A percentile compares a stretch with the other conserved stretches of the same genome.
These are phyloP conservation scores for Drosophila trapezifrons DNA, from an alignment of 1,140 invertebrate genomes.

Conservation along the genomic window DNA sequence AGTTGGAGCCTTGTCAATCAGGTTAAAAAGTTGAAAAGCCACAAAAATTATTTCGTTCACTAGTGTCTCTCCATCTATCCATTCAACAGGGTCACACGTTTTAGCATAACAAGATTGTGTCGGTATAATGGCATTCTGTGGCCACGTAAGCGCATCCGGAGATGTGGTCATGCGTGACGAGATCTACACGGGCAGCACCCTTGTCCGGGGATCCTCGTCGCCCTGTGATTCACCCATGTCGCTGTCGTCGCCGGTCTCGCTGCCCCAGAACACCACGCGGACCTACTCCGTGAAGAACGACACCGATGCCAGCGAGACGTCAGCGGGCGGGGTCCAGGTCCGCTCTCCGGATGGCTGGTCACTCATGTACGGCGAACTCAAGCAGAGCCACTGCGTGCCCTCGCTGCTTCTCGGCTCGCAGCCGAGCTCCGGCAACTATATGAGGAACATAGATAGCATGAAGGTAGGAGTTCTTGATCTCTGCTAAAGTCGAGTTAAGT, in stretches of 20 bases:
- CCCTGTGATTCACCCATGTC: constrained; percentile 1
- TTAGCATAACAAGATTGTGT: not conserved
- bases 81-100: constrained; percentile 14
- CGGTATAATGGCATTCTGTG: constrained; percentile 49
- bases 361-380: constrained; percentile 28
- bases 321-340: not conserved
- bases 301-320: not conserved
- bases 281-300: constrained; percentile 4
- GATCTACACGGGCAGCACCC: constrained; percentile 5
- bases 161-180: constrained; percentile 35
- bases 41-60: constrained; percentile 20
- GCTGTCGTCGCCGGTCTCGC: constrained; percentile 5
- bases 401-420: constrained; percentile 30
- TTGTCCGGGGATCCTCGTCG: not conserved
- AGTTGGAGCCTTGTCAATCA: constrained; percentile 10
- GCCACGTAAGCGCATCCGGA: constrained; percentile 24
- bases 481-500: too few relatives aligned
- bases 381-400: constrained; percentile 36
- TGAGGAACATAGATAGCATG: constrained; percentile 9
- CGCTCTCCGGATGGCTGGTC: constrained; percentile 34
- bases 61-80: not conserved
- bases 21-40: constrained; percentile 9
- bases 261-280: not conserved
- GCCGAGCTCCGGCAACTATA: constrained; percentile 29
- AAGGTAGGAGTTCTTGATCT: constrained; percentile 35